Conservation (phyloP, 2,888 invertebrate species). For the Baronia brevicornis region DNA sequence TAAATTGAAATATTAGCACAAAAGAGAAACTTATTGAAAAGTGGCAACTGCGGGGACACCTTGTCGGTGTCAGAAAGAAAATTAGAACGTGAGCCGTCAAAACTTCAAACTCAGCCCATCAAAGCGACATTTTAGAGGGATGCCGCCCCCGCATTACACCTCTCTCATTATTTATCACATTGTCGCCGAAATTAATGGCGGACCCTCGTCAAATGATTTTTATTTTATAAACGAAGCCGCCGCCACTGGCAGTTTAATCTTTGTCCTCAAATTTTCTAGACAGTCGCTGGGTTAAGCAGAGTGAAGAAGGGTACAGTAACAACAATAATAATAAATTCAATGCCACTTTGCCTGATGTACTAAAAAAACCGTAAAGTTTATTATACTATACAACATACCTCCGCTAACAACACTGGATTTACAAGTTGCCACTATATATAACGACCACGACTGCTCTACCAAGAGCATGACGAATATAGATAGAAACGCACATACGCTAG, state of each 20-base stretch:
- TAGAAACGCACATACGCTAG: too few relatives aligned
- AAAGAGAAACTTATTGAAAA: conserved; percentile 59
- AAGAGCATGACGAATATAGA: too few relatives aligned
- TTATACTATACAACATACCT: too few relatives aligned
- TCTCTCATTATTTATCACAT: conserved; percentile 75
- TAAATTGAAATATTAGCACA: conserved; percentile 52
- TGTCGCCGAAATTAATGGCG: conserved; percentile 71
- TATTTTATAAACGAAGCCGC: conserved; percentile 64
- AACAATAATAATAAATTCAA: too few relatives aligned
- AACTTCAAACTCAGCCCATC: conserved; percentile 69
- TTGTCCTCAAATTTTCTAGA: conserved; percentile 36
- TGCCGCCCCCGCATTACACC: conserved; percentile 65
- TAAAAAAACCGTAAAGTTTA: too few relatives aligned
- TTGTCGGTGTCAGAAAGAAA: conserved; percentile 52
- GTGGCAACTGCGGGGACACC: conserved; percentile 48
- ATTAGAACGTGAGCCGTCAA: conserved; percentile 71
- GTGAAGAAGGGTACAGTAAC: too few relatives aligned
- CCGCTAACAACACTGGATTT: too few relatives aligned
- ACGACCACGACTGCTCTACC: too few relatives aligned
- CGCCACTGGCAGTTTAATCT: conserved; percentile 70
- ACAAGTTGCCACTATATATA: too few relatives aligned
- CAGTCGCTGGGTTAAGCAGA: conserved; percentile 6
- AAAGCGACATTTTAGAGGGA: conserved; percentile 45
- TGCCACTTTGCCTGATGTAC: too few relatives aligned
- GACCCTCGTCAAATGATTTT: conserved; percentile 73